Conservation (phyloP, 2,888 invertebrate species). For the Amiota minor region DNA sequence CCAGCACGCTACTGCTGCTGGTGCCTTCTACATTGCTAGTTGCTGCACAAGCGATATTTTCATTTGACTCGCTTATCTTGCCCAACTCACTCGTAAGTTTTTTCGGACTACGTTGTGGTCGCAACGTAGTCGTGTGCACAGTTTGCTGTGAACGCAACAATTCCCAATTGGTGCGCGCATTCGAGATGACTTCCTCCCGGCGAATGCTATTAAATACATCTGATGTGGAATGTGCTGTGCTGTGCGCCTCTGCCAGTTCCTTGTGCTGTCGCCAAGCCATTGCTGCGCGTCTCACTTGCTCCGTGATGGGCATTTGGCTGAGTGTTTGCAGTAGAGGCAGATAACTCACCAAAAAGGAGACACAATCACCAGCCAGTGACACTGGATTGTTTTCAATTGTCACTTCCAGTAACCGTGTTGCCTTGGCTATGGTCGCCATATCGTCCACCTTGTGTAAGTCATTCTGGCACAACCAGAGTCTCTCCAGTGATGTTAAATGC, state of each 20-base stretch:
- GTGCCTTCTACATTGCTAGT: constrained; percentile 35
- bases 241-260: constrained; percentile 78
- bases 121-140: constrained; percentile 40
- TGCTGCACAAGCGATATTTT: constrained; percentile 37
- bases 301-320: constrained; percentile 86
- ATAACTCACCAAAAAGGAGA: constrained; percentile 86
- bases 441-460: constrained; percentile 85
- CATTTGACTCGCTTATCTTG: constrained; percentile 66
- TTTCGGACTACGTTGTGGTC: constrained; percentile 54
- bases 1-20: constrained; percentile 45
- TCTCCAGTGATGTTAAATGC: constrained; percentile 82
- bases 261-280: constrained; percentile 87
- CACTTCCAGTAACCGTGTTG: constrained; percentile 84
- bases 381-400: constrained; percentile 91
- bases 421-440: constrained; percentile 86
- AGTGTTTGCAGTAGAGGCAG: constrained; percentile 82
- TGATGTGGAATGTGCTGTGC: constrained; percentile 71
- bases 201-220: constrained; percentile 77
- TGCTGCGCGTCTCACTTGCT: constrained; percentile 84
- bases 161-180: constrained; percentile 91
- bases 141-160: constrained; percentile 79
- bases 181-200: constrained; percentile 88
- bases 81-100: constrained; percentile 59
- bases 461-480: constrained; percentile 73
- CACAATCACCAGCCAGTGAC: constrained; percentile 85